Evolutionary conservation across 1,140 invertebrate species (phyloP), one percentile per base, ranked within the genome.

Genomic region (Cotesia vestalis): DNA sequence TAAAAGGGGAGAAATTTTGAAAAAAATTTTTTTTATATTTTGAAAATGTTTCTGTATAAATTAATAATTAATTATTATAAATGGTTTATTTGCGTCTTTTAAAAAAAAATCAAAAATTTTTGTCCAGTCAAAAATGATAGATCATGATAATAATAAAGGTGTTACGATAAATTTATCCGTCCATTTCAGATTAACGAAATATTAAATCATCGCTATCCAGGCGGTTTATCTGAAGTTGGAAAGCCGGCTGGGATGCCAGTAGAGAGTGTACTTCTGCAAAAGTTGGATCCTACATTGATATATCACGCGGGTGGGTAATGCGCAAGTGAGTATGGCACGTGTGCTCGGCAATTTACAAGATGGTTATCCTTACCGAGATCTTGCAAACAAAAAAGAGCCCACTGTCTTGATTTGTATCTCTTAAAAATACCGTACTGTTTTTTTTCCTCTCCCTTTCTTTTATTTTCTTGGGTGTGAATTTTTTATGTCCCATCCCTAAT

Each of bases 181-280:
- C 8, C 53, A 20, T 57, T 57, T 57, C 5, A 1, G 9, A 6
- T 20, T 57, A 5, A 57, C 53, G 20, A 57, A 57, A 57, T 57
- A 57, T 57, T 57, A 57, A 57, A 57, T 57, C 53, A 57, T 57
- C 53, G 53, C 53, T 57, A 57, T 57, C 53, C 53, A 20, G n/a
- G 6, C 53, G 20, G n/a, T 57, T 57, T 57, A 57, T 57, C 53
- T 57, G 9, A 57, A 57, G 9, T 9, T 20, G 20, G 4, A 57
- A 57, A 57, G 20, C 53, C 53, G 8, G n/a, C 9, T 20, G 53
- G n/a, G 20, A 57, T 57, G 53, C 53, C 53, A 57, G 53, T 20
- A 20, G 5, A 57, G 6, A 11, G 6, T 46, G 11, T 57, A 57
- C 53, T 9, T 27, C 9, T 20, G 20, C 20, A 20, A 57, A 57